A percentile compares a stretch with the other conserved stretches of the same genome.
These are phyloP conservation scores for Elgonia sp. DNA, from an alignment of 2,888 invertebrate species.

Conservation along the genomic window DNA sequence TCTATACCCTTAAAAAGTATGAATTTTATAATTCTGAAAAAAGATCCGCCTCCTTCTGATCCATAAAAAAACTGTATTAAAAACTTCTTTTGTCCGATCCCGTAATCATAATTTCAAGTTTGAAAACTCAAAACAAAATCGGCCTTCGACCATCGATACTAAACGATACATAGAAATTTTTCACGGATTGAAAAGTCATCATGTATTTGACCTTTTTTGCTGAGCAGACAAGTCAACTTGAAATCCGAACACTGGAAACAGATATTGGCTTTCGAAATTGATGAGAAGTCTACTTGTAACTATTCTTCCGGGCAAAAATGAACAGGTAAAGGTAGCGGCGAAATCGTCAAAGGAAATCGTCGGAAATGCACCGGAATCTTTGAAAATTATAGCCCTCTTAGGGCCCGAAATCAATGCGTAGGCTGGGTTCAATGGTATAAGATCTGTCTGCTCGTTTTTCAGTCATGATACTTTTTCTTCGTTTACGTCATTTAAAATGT, in stretches of 20 bases:
- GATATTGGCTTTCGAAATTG: not conserved
- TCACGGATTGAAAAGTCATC: too few relatives aligned
- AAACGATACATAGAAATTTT: too few relatives aligned
- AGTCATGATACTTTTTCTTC: not conserved
- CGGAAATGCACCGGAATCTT: conserved; percentile 53
- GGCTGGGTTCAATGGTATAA: not conserved
- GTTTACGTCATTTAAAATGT: too few relatives aligned
- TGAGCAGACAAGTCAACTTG: not conserved
- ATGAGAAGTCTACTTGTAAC: not conserved
- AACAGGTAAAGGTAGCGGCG: conserved; percentile 53
- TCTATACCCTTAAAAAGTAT: too few relatives aligned
- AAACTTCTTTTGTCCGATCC: too few relatives aligned
- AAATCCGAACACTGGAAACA: not conserved
- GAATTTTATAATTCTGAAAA: too few relatives aligned
- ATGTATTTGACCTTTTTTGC: not conserved
- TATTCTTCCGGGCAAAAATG: conserved; percentile 27
- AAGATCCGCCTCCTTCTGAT: too few relatives aligned
- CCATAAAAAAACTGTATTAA: too few relatives aligned
- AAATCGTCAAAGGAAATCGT: conserved; percentile 63
- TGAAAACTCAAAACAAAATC: too few relatives aligned
- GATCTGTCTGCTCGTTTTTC: not conserved
- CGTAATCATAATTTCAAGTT: too few relatives aligned
- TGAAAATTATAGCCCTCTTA: conserved; percentile 66
- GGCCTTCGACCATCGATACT: too few relatives aligned
- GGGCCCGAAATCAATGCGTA: not conserved